A percentile compares a stretch with the other conserved stretches of the same genome.
Conservation (phyloP, 2,113 vertebrate species). For the Picathartes gymnocephalus region DNA sequence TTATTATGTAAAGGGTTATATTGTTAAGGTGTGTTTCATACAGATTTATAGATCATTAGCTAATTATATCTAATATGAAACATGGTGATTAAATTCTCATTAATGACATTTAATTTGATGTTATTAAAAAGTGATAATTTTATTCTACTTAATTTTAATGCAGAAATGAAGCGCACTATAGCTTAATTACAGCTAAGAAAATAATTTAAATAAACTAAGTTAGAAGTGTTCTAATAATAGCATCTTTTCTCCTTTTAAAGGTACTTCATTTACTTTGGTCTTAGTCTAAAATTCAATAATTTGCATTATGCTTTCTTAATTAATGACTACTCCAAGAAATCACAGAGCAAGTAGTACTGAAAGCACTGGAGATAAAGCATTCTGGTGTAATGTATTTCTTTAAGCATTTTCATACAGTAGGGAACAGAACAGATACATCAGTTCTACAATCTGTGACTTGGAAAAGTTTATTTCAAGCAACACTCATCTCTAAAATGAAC, state of each 20-base stretch:
- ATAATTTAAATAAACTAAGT: slow-evolving; percentile 19
- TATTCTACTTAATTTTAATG: slow-evolving; percentile 50
- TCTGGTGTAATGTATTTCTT: background rate
- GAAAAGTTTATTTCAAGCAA: background rate
- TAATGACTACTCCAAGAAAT: slow-evolving; percentile 5
- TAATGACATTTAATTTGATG: slow-evolving; percentile 56
- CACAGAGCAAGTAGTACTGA: background rate
- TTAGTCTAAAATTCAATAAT: background rate
- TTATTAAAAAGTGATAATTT: slow-evolving; percentile 52
- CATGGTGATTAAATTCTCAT: slow-evolving; percentile 41
- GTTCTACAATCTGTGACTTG: background rate
- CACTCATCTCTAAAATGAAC: background rate
- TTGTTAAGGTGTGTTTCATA: slow-evolving; percentile 46
- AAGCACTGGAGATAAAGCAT: background rate
- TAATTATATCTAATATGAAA: slow-evolving; percentile 66
- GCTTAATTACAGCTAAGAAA: slow-evolving; percentile 43
- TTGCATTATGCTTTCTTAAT: background rate
- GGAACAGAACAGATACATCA: background rate
- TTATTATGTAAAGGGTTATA: slow-evolving; percentile 40
- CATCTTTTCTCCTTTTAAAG: background rate
- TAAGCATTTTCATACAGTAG: background rate
- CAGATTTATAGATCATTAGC: slow-evolving; percentile 59
- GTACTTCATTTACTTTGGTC: background rate
- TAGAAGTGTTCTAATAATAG: background rate
- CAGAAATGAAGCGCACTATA: slow-evolving; percentile 12